Conservation (phyloP, 2,113 vertebrate species). For the Trogon surrucura region DNA sequence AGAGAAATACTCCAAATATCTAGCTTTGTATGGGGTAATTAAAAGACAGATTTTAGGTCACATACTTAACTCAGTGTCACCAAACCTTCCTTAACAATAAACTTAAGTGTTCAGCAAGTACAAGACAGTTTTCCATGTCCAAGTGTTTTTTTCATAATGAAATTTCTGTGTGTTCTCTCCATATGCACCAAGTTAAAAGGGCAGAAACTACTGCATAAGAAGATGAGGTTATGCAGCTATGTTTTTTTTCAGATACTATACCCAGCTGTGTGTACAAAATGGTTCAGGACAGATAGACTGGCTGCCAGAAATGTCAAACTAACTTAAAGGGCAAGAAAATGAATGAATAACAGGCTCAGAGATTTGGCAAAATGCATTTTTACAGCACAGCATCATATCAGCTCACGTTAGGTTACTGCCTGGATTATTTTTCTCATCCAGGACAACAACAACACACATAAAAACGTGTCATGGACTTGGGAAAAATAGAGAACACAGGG, state of each 20-base stretch:
- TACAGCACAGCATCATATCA: background rate
- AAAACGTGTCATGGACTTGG: background rate
- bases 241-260: background rate
- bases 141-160: background rate
- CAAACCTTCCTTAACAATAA: background rate
- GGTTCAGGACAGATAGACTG: background rate
- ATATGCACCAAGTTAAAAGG: background rate
- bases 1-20: background rate
- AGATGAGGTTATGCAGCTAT: background rate
- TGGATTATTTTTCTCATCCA: background rate
- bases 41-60: background rate
- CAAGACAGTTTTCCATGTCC: background rate
- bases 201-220: background rate
- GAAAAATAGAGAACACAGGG: background rate
- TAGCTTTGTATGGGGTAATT: background rate
- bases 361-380: constrained; percentile 3
- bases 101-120: background rate
- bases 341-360: background rate
- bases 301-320: background rate
- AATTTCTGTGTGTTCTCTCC: background rate
- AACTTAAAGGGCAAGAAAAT: background rate
- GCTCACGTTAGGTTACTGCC: background rate
- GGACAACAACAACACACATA: background rate
- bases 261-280: background rate
- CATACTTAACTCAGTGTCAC: background rate